Evolutionary conservation across 2,888 invertebrate genomes (phyloP).

Genomic region (Ramazzottius varieornatus): DNA sequence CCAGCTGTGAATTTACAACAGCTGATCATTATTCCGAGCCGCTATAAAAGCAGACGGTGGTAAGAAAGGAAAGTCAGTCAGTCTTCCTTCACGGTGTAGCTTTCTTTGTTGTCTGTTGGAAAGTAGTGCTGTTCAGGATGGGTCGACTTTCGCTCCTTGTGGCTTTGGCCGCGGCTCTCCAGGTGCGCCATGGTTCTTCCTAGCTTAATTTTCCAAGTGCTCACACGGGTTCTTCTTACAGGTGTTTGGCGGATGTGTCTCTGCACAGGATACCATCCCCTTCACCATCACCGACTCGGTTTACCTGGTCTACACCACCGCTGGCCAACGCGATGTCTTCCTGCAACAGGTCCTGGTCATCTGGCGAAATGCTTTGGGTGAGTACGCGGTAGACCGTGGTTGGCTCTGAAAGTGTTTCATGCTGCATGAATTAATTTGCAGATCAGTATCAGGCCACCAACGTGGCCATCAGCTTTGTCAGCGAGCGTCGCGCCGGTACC

Average conservation of each 20-base stretch:
- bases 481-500: too few relatives aligned
- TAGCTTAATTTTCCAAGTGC: too few relatives aligned
- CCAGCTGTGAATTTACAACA: too few relatives aligned
- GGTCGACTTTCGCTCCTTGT: too few relatives aligned
- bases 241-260: neutral
- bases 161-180: too few relatives aligned
- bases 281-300: neutral
- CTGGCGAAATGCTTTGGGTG: neutral
- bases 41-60: too few relatives aligned
- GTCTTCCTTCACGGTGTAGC: too few relatives aligned
- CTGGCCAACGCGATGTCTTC: neutral
- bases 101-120: too few relatives aligned
- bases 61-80: too few relatives aligned
- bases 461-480: neutral
- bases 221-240: neutral
- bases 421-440: neutral
- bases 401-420: neutral
- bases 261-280: neutral
- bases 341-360: neutral
- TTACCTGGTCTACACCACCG: neutral
- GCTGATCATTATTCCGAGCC: too few relatives aligned
- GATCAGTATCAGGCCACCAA: neutral
- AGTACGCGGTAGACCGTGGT: neutral
- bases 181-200: too few relatives aligned
- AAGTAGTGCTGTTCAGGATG: too few relatives aligned